Conservation (phyloP, 2,113 vertebrate genomes). For the Hirundichthys speculiger region DNA sequence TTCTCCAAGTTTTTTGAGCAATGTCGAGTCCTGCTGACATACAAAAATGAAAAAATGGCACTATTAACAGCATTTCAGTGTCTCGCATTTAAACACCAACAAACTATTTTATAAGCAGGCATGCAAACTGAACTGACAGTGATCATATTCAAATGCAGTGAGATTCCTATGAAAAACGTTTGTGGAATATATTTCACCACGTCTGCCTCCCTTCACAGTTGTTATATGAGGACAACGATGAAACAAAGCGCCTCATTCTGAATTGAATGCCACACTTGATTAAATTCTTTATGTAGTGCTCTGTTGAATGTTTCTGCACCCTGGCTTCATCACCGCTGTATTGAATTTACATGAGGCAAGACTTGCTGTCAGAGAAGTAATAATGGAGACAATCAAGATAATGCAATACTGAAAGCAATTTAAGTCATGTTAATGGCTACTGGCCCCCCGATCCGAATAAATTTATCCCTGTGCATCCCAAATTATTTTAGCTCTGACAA, state of each 20-base stretch:
- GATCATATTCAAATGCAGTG: background rate
- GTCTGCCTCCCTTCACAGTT: slow-evolving; percentile 21
- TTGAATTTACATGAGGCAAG: slow-evolving; percentile 27
- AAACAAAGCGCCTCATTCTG: slow-evolving; percentile 29
- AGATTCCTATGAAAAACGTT: slow-evolving; percentile 22
- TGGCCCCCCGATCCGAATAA: slow-evolving; percentile 19
- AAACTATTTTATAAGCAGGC: slow-evolving; percentile 2
- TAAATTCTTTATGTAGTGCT: slow-evolving; percentile 26
- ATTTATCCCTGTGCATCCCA: slow-evolving; percentile 11
- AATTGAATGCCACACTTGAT: slow-evolving; percentile 48
- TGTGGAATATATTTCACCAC: background rate
- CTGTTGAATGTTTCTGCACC: slow-evolving; percentile 26
- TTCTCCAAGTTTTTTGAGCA: too few relatives aligned
- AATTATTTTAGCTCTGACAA: slow-evolving; percentile 17
- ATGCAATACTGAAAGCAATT: slow-evolving; percentile 37
- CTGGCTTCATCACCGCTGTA: slow-evolving; percentile 22
- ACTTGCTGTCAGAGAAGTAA: slow-evolving; percentile 14
- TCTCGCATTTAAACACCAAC: background rate
- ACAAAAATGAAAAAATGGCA: too few relatives aligned
- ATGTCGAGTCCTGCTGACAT: background rate
- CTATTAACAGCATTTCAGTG: too few relatives aligned
- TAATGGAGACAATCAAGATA: slow-evolving; percentile 38
- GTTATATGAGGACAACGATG: slow-evolving; percentile 6
- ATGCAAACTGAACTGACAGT: slow-evolving; percentile 3
- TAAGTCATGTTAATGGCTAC: slow-evolving; percentile 33